Evolutionary conservation across 2,113 vertebrate species (phyloP).

Genomic region (Isurus oxyrinchus): DNA sequence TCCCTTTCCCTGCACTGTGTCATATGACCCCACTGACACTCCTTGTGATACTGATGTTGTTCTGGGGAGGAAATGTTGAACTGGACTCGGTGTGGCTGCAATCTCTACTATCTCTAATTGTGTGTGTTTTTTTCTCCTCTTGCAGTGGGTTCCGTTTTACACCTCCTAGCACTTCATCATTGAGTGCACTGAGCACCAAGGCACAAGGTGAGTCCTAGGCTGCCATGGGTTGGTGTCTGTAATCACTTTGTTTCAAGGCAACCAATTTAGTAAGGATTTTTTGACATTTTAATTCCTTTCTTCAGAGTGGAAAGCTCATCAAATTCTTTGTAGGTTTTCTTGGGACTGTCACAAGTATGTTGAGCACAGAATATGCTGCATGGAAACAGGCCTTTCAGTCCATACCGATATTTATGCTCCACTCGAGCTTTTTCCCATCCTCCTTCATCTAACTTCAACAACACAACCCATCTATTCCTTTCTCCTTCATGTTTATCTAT

Average conservation of each 20-base stretch:
- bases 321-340: not conserved
- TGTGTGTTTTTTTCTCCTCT: not conserved
- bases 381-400: not conserved
- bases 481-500: not conserved
- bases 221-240: not conserved
- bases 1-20: too few relatives aligned
- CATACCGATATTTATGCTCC: too few relatives aligned
- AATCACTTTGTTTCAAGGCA: not conserved
- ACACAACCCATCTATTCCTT: not conserved
- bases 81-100: not conserved
- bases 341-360: not conserved
- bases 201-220: not conserved
- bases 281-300: not conserved
- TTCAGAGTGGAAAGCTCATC: not conserved
- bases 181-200: not conserved
- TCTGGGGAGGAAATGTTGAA: not conserved
- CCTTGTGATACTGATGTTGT: not conserved
- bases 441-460: not conserved
- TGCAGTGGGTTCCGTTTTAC: constrained; percentile 1
- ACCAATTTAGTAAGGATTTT: not conserved
- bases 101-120: not conserved
- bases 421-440: not conserved
- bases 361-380: not conserved
- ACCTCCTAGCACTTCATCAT: not conserved
- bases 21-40: too few relatives aligned